Evolutionary conservation across 2,888 invertebrate species (phyloP).

Genomic region (Drosophila ustulata): DNA sequence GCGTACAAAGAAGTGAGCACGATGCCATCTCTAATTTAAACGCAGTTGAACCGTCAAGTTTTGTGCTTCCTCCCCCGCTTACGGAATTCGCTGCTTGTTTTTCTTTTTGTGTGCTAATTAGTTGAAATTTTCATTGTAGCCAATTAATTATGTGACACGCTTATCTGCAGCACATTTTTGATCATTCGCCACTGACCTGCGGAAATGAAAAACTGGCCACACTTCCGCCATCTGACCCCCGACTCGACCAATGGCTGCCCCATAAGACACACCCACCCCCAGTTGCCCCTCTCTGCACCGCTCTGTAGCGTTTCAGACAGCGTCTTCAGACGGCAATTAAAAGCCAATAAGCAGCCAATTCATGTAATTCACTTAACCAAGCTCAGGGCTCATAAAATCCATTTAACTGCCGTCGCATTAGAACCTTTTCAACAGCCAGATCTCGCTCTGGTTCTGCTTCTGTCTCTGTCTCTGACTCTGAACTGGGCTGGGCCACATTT

Average conservation of each 20-base stretch:
- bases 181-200: conserved; percentile 52
- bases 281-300: background rate
- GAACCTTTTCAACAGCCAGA: conserved; percentile 58
- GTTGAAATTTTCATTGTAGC: conserved; percentile 69
- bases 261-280: conserved; percentile 14
- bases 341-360: conserved; percentile 75
- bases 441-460: conserved; percentile 18
- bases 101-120: conserved; percentile 70
- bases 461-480: conserved; percentile 10
- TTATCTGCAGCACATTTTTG: conserved; percentile 58
- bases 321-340: conserved; percentile 65
- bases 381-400: conserved; percentile 66
- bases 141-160: conserved; percentile 79
- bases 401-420: conserved; percentile 73
- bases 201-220: conserved; percentile 58
- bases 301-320: background rate
- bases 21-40: conserved; percentile 15
- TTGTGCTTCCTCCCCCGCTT: conserved; percentile 51
- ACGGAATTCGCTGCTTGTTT: conserved; percentile 19
- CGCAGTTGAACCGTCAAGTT: conserved; percentile 44
- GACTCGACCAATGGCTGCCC: conserved; percentile 33
- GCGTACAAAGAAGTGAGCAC: background rate
- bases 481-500: conserved; percentile 50
- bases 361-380: conserved; percentile 74
- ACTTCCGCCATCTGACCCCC: conserved; percentile 47